Evolutionary conservation across 2,888 invertebrate genomes (phyloP), one percentile per base, ranked within the genome.

Genomic region (Morinoia aosen): DNA sequence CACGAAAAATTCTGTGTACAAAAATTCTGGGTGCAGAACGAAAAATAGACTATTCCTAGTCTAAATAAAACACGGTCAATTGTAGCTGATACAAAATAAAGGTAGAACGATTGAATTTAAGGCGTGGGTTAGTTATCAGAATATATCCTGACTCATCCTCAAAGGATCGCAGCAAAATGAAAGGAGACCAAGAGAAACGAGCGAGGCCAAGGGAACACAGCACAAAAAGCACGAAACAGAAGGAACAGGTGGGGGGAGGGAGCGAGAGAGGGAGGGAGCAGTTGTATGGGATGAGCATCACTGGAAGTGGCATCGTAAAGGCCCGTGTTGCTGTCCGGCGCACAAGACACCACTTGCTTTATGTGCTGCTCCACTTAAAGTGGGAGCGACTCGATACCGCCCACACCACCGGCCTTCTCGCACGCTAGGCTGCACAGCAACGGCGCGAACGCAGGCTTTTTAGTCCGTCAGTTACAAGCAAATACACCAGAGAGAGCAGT

Each of bases 241-340:
- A 10, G 40, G 57, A 64, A 61, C 48, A 90, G 91, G 40, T 56
- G 88, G 57, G 56, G 16, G 58, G 58, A 19, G 91, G 40, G 58
- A 61, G 25, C 40, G 58, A 56, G 91, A 39, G 48, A 48, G 48
- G 91, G 93, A 58, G 64, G 57, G 48, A 76, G 95, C 88, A 58
- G 91, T 39, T 90, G 95, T 76, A 76, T 76, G 76, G 76, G 76
- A 76, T 76, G 76, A 76, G 19, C 76, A 76, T 90, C 12, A 90
- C 40, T 90, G 48, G 90, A 48, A 90, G 40, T 90, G 90, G 90
- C 90, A 90, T 90, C 90, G 90, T 90, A 90, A 90, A 90, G 48
- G 90, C 90, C 48, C 40, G 90, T 90, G 90, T 90, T 90, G 90
- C 90, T 90, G 90, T 90, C 90, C 12, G 90, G 48, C 8, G 90